phyloP scores from a whole-genome alignment of 2,888 invertebrate genomes.

The Cheilosia impressa region DNA sequence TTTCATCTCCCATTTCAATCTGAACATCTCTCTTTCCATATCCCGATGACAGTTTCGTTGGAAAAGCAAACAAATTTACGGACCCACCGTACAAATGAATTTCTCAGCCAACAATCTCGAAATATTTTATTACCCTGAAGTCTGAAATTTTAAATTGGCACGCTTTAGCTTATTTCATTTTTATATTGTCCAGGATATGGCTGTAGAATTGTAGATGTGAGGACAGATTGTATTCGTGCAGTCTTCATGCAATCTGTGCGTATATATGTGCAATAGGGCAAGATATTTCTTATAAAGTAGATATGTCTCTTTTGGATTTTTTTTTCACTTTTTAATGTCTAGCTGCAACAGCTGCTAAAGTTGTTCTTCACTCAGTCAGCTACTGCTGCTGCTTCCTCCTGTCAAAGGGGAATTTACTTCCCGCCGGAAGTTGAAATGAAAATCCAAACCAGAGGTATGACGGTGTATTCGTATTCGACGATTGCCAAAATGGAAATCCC shows the following conservation, averaged over 20 bases:
- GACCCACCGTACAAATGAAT: conserved; percentile 43
- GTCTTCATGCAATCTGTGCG: conserved; percentile 57
- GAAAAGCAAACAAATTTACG: conserved; percentile 45
- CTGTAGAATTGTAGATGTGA: background rate
- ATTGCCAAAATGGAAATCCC: conserved; percentile 40
- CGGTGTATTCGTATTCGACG: conserved; percentile 11
- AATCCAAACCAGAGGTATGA: conserved; percentile 2
- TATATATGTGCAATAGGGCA: conserved; percentile 17
- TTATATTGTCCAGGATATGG: background rate
- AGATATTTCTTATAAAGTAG: conserved; percentile 4
- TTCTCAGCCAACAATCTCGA: conserved; percentile 16
- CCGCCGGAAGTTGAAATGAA: conserved; percentile 25
- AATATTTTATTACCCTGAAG: conserved; percentile 55
- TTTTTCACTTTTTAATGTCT: conserved; percentile 4
- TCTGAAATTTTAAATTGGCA: conserved; percentile 63
- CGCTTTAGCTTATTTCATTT: conserved; percentile 36
- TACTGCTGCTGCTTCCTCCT: background rate
- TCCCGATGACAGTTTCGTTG: conserved; percentile 18
- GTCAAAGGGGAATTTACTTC: conserved; percentile 19
- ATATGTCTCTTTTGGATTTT: conserved; percentile 13
- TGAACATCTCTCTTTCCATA: conserved; percentile 37
- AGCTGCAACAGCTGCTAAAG: conserved; percentile 49
- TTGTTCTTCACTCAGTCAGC: conserved; percentile 31
- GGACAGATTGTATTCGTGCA: conserved; percentile 17
- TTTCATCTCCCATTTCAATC: conserved; percentile 60